A percentile compares a stretch with the other conserved stretches of the same genome.
These are phyloP conservation scores for Diglossa cyanea DNA, from an alignment of 2,797 vertebrate species.

Conservation along the genomic window DNA sequence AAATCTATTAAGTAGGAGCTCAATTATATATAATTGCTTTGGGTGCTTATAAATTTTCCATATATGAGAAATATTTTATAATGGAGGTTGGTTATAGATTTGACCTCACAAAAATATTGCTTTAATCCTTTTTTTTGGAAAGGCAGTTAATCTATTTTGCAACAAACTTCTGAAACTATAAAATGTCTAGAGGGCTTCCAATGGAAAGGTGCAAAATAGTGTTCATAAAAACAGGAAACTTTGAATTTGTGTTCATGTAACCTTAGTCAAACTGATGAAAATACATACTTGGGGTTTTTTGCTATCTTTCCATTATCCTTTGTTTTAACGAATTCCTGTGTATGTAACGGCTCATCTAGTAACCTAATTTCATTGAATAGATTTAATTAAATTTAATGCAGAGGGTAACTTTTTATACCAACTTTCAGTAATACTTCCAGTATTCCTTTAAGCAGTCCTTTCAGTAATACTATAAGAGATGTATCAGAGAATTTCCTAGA, in stretches of 20 bases:
- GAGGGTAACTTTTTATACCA: neutral
- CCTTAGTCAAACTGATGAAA: neutral
- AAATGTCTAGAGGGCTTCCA: conserved; percentile 12
- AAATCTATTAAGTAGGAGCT: conserved; percentile 73
- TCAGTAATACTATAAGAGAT: neutral
- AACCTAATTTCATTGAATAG: neutral
- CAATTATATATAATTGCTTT: conserved; percentile 70
- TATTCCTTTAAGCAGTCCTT: neutral
- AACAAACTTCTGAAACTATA: conserved; percentile 52
- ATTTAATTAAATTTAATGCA: neutral
- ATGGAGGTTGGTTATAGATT: conserved; percentile 76
- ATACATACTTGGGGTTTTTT: neutral
- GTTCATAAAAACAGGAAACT: neutral
- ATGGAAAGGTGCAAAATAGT: neutral
- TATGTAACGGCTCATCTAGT: neutral
- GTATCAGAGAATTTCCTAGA: neutral
- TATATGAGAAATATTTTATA: conserved; percentile 65
- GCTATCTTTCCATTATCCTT: neutral
- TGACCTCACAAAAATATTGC: conserved; percentile 59
- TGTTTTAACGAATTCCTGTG: neutral
- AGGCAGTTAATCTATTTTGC: conserved; percentile 59
- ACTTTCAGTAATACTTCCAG: neutral
- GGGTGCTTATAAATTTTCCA: conserved; percentile 69
- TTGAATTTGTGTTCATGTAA: neutral
- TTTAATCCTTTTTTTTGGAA: neutral